Evolutionary conservation across 1,140 invertebrate genomes (phyloP), one percentile per base, ranked within the genome.

Genomic region (Lethocerus indicus): DNA sequence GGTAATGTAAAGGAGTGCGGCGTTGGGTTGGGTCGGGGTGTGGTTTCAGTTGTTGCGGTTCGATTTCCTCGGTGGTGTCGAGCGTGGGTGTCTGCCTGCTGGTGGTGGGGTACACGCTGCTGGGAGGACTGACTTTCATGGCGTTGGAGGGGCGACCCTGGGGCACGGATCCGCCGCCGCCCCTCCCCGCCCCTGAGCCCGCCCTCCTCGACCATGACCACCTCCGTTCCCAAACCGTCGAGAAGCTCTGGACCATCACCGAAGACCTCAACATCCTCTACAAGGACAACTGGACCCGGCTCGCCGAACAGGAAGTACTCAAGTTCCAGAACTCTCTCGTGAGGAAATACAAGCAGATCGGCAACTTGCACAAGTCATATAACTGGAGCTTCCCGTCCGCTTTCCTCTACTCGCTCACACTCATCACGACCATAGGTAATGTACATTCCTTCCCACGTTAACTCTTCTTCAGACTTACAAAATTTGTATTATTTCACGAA

Each of bases 401-500:
- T 55, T 87, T 94, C 64, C 75, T 96, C 14, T 98, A 97, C 66
- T 92, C 89, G 16, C 71, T 96, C 40, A 96, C 92, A 24, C 78
- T 95, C 40, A 93, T 95, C 55, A 95, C 91, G 3, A 96, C 90
- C 43, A 94, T 95, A 58, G 91, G 91, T 94, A n/a, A n/a, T n/a
- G n/a, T n/a, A n/a, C n/a, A n/a, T n/a, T n/a, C n/a, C n/a, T n/a
- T n/a, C n/a, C n/a, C n/a, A n/a, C n/a, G n/a, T n/a, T n/a, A n/a
- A n/a, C n/a, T n/a, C n/a, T n/a, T n/a, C n/a, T n/a, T n/a, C n/a
- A n/a, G n/a, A n/a, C n/a, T n/a, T n/a, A n/a, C n/a, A n/a, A n/a
- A n/a, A n/a, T n/a, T n/a, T n/a, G n/a, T n/a, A n/a, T n/a, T n/a
- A n/a, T n/a, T n/a, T n/a, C n/a, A n/a, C n/a, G n/a, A n/a, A n/a